Base-by-base conservation (phyloP, 2,113 vertebrate genomes). In the Dicrurus megarhynchus region DNA sequence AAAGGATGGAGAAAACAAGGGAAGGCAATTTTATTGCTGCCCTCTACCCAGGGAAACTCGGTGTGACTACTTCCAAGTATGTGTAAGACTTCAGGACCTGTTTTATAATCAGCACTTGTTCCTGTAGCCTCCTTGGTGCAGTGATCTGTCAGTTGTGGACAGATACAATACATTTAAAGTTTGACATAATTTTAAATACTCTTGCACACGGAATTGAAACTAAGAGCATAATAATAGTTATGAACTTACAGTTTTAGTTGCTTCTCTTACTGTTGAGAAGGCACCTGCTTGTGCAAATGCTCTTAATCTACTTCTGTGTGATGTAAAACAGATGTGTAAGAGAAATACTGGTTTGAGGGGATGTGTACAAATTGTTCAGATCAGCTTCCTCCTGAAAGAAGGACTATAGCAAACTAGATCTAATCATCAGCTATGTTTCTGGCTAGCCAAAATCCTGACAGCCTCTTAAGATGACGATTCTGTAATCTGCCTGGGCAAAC, bases 31-130 rank as follows among this genome's bases (percentile, higher is more conserved):
- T 95, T 99, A 99, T 37, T 82, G 96, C 73, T 99, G 99, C 93
- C 96, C 99, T 41, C 96, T 99, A n/a, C 98, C 98, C 64, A 90
- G 96, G 82, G 98, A 98, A 90, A 95, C 89, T 17, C 98, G 84
- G 10, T 99, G 99, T 71, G 97, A 98, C 90, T 99, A 98, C 97
- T 99, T 99, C 87, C 82, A 99, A 97, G 99, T 99, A 97, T 16
- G 98, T 97, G 12, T 84, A 78, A 88, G 33, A 78, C 60, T 84
- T 65, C 10, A 15, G 33, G 20, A 19, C 18, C 39, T 52, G 13
- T 87, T 83, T 73, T 47, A 17, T 46, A 46, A 37, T 30, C 22
- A 47, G 16, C 18, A 4, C 4, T 50, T 86, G 6, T 67, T 79
- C 42, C 28, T 76, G 9, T 22, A 82, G 24, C 46, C 35, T 76